Conservation (phyloP, 2,888 invertebrate genomes). For the Mantis religiosa region DNA sequence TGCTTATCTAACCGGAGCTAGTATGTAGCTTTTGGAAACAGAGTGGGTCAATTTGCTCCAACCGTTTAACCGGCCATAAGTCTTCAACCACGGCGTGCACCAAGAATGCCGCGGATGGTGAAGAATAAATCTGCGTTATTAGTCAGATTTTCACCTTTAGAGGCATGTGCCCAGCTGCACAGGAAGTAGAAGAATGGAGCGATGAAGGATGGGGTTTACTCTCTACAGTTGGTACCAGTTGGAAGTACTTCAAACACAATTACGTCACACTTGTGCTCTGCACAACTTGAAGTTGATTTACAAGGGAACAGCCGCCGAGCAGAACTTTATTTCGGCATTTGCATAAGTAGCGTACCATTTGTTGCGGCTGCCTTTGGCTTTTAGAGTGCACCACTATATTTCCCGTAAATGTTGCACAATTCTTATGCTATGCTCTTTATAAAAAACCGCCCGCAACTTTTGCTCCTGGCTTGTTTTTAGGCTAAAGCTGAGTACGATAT, state of each 20-base stretch:
- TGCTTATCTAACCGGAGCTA: too few species aligned
- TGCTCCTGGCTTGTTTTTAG: too few species aligned
- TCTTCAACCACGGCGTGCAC: too few species aligned
- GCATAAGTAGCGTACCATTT: not conserved
- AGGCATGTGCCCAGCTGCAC: not conserved
- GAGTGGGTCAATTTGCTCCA: too few species aligned
- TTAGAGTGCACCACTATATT: not conserved
- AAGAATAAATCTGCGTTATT: not conserved
- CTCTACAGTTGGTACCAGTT: not conserved
- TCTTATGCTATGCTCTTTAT: not conserved
- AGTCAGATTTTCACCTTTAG: not conserved
- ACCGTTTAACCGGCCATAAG: too few species aligned
- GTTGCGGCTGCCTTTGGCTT: not conserved
- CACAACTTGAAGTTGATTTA: slow-evolving; percentile 10
- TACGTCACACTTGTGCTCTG: not conserved
- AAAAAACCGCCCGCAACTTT: not conserved
- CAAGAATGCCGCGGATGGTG: not conserved
- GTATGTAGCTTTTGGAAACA: too few species aligned
- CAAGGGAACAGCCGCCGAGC: not conserved
- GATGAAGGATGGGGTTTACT: not conserved
- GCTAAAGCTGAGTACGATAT: too few species aligned
- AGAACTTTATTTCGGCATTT: not conserved
- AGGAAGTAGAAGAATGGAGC: not conserved
- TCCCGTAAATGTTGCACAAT: not conserved
- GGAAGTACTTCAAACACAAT: slow-evolving; percentile 1